Evolutionary conservation across 2,113 vertebrate species (phyloP), one percentile per base, ranked within the genome.

Genomic region (Prionailurus bengalensis): DNA sequence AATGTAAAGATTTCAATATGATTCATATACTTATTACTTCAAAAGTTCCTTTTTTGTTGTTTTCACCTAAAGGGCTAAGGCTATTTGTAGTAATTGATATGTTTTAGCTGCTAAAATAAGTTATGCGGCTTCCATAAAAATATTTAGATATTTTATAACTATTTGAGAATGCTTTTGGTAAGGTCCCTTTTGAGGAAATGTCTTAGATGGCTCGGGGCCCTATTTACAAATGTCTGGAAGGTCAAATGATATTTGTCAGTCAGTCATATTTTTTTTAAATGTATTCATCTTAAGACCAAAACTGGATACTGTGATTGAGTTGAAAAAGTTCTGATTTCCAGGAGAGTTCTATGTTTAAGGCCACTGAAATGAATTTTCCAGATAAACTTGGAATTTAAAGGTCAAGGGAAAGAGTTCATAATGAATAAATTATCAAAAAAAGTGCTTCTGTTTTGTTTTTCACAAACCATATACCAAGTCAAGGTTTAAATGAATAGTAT

Each of bases 401-500:
- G 27, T 90, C 48, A 89, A 84, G 33, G 53, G 31, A 88, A 45
- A 79, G 10, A 39, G 8, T 82, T 73, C 12, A 33, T 51, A 68
- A n/a, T 79, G 23, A 94, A 33, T 25, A 92, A 36, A 29, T 87
- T 68, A 45, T 21, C 71, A 14, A 89, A 81, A 81, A 66, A 2
- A 2, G 1, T 31, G 15, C 61, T 94, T 71, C 58, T 51, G 29
- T 82, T 29, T 97, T 86, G 19, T 4, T 53, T 86, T 94, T 36
- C 0, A 4, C 29, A 61, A 58, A 73, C 23, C 42, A 45, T 33
- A 61, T 65, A 31, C 23, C 11, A 3, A 68, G 12, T 88, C 68
- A 83, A 91, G 16, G 31, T 74, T 91, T 88, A 84, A 93, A 78
- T 82, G 82, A 93, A 53, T 63, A 93, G 33, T 31, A 79, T 89